A percentile compares a stretch with the other conserved stretches of the same genome.
Conservation (phyloP, 2,797 vertebrate species). For the Enteromius afrohamiltoni region DNA sequence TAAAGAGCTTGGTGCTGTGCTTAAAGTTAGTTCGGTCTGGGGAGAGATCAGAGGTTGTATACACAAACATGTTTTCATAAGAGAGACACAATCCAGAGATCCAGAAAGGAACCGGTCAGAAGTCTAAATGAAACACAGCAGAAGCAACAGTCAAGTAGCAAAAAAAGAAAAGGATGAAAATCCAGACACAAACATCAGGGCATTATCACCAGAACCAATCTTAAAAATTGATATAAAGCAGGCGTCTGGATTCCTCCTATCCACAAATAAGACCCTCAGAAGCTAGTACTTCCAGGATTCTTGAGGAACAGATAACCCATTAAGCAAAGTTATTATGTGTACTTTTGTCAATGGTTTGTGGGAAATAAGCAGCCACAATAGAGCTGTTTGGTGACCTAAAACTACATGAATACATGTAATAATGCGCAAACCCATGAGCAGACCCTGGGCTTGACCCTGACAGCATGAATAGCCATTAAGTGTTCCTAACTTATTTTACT, state of each 20-base stretch:
- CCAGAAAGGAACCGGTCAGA: constrained; percentile 45
- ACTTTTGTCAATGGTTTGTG: constrained; percentile 11
- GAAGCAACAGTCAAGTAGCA: constrained; percentile 18
- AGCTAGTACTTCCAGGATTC: not conserved
- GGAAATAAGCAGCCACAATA: constrained; percentile 12
- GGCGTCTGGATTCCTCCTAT: not conserved
- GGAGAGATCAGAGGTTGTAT: constrained; percentile 29
- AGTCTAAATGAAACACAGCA: constrained; percentile 25
- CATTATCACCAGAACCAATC: not conserved
- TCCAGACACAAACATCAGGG: constrained; percentile 29
- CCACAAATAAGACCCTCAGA: not conserved
- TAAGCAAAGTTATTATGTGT: constrained; percentile 2
- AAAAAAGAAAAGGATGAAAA: constrained; percentile 3
- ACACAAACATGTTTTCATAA: constrained; percentile 30
- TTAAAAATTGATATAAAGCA: constrained; percentile 31
- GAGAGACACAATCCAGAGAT: not conserved
- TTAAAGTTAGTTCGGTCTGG: not conserved
- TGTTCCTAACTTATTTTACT: not conserved
- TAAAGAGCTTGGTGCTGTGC: not conserved
- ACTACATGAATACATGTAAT: not conserved
- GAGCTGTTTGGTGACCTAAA: not conserved
- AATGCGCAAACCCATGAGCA: not conserved
- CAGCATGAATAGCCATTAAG: not conserved
- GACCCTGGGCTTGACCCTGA: not conserved
- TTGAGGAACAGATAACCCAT: constrained; percentile 3